phyloP scores from a whole-genome alignment of 1,140 invertebrate genomes.

The Calliphora vicina region DNA sequence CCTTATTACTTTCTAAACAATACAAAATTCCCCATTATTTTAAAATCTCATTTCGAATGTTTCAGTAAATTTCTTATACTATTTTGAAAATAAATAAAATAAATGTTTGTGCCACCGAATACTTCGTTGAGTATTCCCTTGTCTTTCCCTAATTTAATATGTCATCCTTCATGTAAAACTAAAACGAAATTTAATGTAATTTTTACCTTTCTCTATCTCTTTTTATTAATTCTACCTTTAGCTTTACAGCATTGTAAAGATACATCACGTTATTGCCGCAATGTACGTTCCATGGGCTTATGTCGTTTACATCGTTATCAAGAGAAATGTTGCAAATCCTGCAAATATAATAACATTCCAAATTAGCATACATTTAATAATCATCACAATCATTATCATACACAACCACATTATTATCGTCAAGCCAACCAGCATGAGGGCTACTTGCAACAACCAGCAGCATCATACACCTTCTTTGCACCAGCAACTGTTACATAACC shows the following conservation, averaged over 20 bases:
- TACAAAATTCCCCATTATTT: too few species aligned
- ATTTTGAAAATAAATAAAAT: too few species aligned
- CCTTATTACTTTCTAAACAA: too few species aligned
- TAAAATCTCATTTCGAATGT: too few species aligned
- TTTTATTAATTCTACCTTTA: not conserved
- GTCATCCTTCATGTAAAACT: not conserved
- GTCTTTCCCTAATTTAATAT: not conserved
- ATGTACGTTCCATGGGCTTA: slow-evolving; percentile 83
- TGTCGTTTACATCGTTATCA: slow-evolving; percentile 82
- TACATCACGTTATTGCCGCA: slow-evolving; percentile 79
- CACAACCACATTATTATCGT: not conserved
- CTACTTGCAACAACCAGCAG: not conserved
- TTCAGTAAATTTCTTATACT: too few species aligned
- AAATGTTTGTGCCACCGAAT: too few species aligned
- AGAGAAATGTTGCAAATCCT: slow-evolving; percentile 85
- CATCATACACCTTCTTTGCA: not conserved
- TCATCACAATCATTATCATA: not conserved
- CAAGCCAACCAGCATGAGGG: not conserved
- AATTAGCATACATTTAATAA: slow-evolving; percentile 34
- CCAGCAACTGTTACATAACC: slow-evolving; percentile 3
- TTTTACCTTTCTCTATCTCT: not conserved
- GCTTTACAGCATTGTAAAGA: slow-evolving; percentile 70
- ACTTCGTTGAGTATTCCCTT: too few species aligned
- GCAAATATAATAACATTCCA: slow-evolving; percentile 60
- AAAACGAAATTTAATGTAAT: not conserved